Percentiles rank a stretch among this genome's conserved stretches.
Conservation (phyloP, 2,113 vertebrate genomes). For the Boulengerochromis microlepis region DNA sequence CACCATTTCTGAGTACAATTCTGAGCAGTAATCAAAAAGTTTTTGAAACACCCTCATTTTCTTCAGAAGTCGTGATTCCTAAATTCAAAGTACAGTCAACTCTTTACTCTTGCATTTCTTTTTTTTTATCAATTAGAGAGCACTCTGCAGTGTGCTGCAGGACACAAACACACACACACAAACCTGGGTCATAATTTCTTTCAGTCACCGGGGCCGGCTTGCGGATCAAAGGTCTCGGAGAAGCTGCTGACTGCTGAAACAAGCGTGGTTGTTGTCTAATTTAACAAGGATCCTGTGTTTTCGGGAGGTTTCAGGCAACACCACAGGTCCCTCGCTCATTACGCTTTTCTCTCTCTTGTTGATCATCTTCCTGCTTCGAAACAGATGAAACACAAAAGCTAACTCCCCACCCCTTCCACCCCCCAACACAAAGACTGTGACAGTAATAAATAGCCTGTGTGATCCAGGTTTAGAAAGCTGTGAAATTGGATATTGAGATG, state of each 20-base stretch:
- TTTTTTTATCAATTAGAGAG: not conserved
- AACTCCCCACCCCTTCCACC: not conserved
- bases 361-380: slow-evolving; percentile 34
- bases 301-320: slow-evolving; percentile 12
- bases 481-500: slow-evolving; percentile 71
- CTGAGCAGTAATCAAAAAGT: slow-evolving; percentile 15
- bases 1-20: not conserved
- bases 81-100: not conserved
- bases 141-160: not conserved
- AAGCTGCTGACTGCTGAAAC: slow-evolving; percentile 48
- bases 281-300: slow-evolving; percentile 1
- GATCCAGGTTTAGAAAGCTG: slow-evolving; percentile 71
- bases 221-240: slow-evolving; percentile 40
- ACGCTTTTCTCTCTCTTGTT: slow-evolving; percentile 18
- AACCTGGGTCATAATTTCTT: not conserved
- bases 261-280: slow-evolving; percentile 9
- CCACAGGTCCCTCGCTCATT: slow-evolving; percentile 45
- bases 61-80: not conserved
- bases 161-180: not conserved
- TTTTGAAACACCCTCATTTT: slow-evolving; percentile 1
- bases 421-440: slow-evolving; percentile 37
- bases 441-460: slow-evolving; percentile 70
- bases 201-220: not conserved
- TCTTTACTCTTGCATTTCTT: not conserved
- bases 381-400: slow-evolving; percentile 45